Evolutionary conservation across 1,140 invertebrate genomes (phyloP).

Genomic region (Trachymyrmex cornetzi): DNA sequence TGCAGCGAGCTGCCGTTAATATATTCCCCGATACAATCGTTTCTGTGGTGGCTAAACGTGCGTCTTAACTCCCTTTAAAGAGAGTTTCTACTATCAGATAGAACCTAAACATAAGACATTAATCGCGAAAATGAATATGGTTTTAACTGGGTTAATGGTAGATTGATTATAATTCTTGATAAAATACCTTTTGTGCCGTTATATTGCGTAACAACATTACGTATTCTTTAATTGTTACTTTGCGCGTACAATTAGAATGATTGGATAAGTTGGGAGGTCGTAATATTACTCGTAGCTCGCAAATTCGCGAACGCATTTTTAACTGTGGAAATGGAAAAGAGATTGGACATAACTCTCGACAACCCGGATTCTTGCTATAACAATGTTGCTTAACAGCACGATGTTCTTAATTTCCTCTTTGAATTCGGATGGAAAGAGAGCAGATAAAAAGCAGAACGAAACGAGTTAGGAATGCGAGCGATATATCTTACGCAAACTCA

Average conservation of each 20-base stretch:
- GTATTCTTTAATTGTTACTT: slow-evolving; percentile 11
- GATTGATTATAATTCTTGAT: slow-evolving; percentile 8
- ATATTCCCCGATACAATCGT: slow-evolving; percentile 15
- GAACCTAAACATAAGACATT: slow-evolving; percentile 3
- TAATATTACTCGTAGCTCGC: not conserved
- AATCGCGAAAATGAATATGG: slow-evolving; percentile 18
- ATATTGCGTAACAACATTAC: not conserved
- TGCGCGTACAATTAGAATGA: slow-evolving; percentile 11
- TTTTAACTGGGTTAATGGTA: slow-evolving; percentile 6
- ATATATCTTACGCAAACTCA: slow-evolving; percentile 24
- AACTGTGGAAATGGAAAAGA: not conserved
- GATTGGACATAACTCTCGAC: slow-evolving; percentile 10
- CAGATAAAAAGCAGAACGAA: slow-evolving; percentile 4
- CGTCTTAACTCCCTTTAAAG: not conserved
- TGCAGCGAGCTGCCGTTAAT: not conserved
- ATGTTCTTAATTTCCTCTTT: not conserved
- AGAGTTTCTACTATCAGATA: not conserved
- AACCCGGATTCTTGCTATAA: slow-evolving; percentile 5
- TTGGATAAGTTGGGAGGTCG: not conserved
- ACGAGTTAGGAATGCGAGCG: slow-evolving; percentile 17
- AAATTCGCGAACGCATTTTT: not conserved
- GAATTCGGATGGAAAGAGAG: not conserved
- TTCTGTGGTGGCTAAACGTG: not conserved
- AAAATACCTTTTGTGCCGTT: not conserved
- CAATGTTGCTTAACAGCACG: not conserved